These are phyloP conservation scores for Manis crassicaudata DNA, from an alignment of 2,797 vertebrate genomes.

Conservation along the genomic window DNA sequence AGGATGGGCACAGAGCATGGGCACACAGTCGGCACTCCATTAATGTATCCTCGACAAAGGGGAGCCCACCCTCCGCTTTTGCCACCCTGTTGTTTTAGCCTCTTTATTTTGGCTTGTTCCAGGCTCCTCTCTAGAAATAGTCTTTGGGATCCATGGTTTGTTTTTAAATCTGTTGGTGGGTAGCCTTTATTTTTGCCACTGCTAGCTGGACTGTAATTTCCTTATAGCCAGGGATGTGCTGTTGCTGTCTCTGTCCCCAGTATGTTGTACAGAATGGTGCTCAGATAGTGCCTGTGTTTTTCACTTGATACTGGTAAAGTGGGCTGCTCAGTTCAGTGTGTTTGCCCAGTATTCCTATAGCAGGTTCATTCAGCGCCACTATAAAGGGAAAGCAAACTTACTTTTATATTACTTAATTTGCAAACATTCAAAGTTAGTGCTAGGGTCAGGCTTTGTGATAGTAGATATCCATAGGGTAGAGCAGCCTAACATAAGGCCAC, in stretches of 20 bases:
- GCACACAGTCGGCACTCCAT: neutral
- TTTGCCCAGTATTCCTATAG: neutral
- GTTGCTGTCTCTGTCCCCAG: neutral
- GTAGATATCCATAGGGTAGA: neutral
- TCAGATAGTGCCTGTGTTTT: neutral
- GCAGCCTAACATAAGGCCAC: neutral
- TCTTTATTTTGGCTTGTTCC: neutral
- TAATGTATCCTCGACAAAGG: neutral
- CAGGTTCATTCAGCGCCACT: neutral
- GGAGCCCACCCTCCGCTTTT: too few species aligned
- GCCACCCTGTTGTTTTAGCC: neutral
- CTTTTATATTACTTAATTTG: neutral
- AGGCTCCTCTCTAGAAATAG: neutral
- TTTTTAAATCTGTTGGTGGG: neutral
- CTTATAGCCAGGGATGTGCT: neutral
- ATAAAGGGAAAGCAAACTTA: neutral
- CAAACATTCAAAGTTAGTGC: neutral
- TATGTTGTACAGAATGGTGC: accelerated
- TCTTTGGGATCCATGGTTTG: neutral
- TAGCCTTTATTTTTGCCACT: neutral
- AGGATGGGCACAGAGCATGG: neutral
- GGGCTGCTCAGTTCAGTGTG: neutral
- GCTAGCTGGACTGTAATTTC: neutral
- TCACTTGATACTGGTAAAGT: neutral
- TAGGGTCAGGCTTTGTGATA: neutral